phyloP scores from a whole-genome alignment of 2,888 invertebrate genomes.

The Apamea crenata region DNA sequence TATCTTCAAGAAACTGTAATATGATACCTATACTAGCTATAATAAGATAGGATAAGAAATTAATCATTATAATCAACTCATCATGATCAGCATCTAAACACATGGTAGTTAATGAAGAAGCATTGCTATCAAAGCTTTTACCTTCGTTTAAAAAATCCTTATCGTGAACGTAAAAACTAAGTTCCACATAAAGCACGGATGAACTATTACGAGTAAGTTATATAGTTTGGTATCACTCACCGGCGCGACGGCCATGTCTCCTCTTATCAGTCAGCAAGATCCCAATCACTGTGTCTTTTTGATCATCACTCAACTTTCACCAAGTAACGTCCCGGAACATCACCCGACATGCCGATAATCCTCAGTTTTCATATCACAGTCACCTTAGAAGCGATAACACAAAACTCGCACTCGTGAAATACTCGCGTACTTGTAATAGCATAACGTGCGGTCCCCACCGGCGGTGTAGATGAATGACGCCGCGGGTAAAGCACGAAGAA shows the following conservation, averaged over 20 bases:
- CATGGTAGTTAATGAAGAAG: conserved; percentile 10
- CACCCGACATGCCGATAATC: conserved; percentile 80
- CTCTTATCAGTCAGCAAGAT: conserved; percentile 79
- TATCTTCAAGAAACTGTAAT: conserved; percentile 26
- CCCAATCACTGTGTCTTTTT: conserved; percentile 82
- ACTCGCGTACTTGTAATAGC: conserved; percentile 55
- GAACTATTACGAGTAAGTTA: conserved; percentile 31
- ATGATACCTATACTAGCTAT: background rate
- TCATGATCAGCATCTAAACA: conserved; percentile 16
- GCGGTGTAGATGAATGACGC: conserved; percentile 78
- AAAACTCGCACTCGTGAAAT: conserved; percentile 70
- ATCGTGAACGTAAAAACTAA: conserved; percentile 29
- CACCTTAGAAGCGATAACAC: conserved; percentile 71
- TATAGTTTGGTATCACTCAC: conserved; percentile 75
- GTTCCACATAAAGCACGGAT: conserved; percentile 38
- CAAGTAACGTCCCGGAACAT: conserved; percentile 71
- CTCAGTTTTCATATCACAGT: conserved; percentile 79
- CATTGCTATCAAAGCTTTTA: conserved; percentile 23
- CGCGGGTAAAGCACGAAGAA: conserved; percentile 84
- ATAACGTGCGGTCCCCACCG: conserved; percentile 80
- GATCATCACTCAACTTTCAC: conserved; percentile 87
- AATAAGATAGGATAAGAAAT: background rate
- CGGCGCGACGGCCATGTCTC: conserved; percentile 83
- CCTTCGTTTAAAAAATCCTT: background rate
- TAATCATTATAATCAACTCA: conserved; percentile 10